Evolutionary conservation across 1,140 invertebrate genomes (phyloP).

Genomic region (Drosophila kepulauana): DNA sequence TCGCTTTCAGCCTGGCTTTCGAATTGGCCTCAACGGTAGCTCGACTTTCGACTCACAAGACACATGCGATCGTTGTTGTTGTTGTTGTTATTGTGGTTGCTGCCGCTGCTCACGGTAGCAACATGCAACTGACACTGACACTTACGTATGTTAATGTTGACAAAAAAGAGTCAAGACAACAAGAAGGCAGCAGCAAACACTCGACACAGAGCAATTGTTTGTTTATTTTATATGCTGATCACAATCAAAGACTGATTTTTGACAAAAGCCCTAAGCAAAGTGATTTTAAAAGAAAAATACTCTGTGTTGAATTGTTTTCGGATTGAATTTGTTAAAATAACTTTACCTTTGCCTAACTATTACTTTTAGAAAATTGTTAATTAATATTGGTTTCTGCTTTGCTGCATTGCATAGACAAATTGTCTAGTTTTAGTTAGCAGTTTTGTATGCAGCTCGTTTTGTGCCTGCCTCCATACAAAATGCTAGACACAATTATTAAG

Average conservation of each 20-base stretch:
- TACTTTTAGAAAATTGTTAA: neutral
- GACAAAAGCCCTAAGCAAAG: conserved; percentile 13
- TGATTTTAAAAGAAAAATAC: too few relatives aligned
- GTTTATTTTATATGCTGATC: conserved; percentile 10
- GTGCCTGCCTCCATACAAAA: conserved; percentile 16
- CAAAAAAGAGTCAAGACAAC: conserved; percentile 77
- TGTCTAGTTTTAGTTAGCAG: neutral
- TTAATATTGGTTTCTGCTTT: too few relatives aligned
- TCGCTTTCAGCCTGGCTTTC: conserved; percentile 9
- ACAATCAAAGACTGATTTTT: conserved; percentile 9
- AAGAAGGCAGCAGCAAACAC: conserved; percentile 34
- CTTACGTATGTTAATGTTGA: conserved; percentile 84
- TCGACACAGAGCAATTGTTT: conserved; percentile 24
- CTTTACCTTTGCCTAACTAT: neutral
- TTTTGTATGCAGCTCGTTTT: conserved; percentile 11
- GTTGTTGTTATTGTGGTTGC: conserved; percentile 17
- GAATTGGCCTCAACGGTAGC: conserved; percentile 12
- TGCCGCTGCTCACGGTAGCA: conserved; percentile 65
- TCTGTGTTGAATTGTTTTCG: too few relatives aligned
- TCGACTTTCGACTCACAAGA: conserved; percentile 3
- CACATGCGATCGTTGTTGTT: conserved; percentile 32
- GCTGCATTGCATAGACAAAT: neutral
- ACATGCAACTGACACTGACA: conserved; percentile 76
- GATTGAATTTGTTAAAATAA: neutral
- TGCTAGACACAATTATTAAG: conserved; percentile 40